Conservation (phyloP, 2,888 invertebrate genomes). For the Hipparchia semele region DNA sequence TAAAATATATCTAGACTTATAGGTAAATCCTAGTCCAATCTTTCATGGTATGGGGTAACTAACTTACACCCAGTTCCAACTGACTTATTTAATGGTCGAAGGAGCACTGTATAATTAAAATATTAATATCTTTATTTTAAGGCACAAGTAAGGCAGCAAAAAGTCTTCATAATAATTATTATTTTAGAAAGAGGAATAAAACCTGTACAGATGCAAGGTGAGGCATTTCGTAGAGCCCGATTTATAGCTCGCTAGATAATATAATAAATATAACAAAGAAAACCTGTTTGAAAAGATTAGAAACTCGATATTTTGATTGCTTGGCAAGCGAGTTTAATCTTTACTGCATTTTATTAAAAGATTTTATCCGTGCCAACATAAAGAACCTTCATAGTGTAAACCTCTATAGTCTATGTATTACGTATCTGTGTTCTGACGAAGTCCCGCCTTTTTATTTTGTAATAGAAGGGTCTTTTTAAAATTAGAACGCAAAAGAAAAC, state of each 20-base stretch:
- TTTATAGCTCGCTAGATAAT: slow-evolving; percentile 28
- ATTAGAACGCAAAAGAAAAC: slow-evolving; percentile 42
- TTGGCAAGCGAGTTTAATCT: slow-evolving; percentile 30
- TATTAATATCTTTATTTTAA: too few relatives aligned
- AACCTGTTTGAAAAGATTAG: slow-evolving; percentile 34
- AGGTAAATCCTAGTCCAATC: too few relatives aligned
- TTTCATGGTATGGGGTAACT: too few relatives aligned
- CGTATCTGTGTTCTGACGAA: slow-evolving; percentile 17
- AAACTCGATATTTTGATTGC: slow-evolving; percentile 31
- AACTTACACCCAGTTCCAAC: too few relatives aligned
- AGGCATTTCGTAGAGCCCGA: slow-evolving; percentile 24
- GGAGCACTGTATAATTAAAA: too few relatives aligned
- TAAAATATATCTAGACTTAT: too few relatives aligned
- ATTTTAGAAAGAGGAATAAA: slow-evolving; percentile 22
- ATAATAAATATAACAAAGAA: slow-evolving; percentile 29
- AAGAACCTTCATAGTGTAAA: slow-evolving; percentile 5
- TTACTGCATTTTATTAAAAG: slow-evolving; percentile 30
- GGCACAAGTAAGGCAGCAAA: neutral
- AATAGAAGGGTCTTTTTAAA: slow-evolving; percentile 36
- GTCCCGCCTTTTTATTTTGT: slow-evolving; percentile 31
- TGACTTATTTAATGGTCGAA: too few relatives aligned
- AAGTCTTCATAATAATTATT: slow-evolving; percentile 13
- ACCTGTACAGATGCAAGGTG: slow-evolving; percentile 20
- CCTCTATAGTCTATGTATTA: slow-evolving; percentile 8
- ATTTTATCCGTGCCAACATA: slow-evolving; percentile 22